Conservation (phyloP, 2,113 vertebrate species). For the Eulemur macaco region DNA sequence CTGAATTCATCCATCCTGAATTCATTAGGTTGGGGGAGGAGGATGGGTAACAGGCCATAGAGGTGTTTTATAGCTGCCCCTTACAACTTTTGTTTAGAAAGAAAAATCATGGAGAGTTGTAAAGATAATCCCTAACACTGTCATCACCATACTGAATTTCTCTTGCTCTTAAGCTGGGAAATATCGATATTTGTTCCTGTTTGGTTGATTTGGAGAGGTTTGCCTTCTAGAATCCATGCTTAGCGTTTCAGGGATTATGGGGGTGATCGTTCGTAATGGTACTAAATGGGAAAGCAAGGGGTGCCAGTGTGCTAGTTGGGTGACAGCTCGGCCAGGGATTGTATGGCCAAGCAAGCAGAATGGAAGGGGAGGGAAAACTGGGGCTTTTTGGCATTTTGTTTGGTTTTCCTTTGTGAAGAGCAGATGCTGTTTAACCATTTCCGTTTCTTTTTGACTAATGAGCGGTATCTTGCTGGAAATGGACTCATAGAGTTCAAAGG, state of each 20-base stretch:
- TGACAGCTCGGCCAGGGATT: background rate
- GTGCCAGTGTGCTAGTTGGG: background rate
- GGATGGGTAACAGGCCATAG: background rate
- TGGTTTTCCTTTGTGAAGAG: constrained; percentile 54
- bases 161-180: constrained; percentile 4
- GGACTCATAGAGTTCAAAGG: background rate
- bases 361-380: background rate
- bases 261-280: background rate
- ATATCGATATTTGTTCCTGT: background rate
- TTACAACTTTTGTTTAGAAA: background rate
- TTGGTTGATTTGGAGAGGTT: background rate
- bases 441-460: constrained; percentile 30
- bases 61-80: background rate
- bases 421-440: constrained; percentile 40
- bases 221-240: background rate
- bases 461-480: constrained; percentile 36
- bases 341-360: background rate
- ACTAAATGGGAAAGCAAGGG: background rate
- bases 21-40: background rate
- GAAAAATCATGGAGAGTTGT: background rate
- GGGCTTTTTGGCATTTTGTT: constrained; percentile 32
- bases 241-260: background rate
- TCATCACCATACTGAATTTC: background rate
- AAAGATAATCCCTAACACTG: background rate
- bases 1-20: constrained; percentile 34